Conservation (phyloP, 2,797 vertebrate genomes). For the Bradypus variegatus region DNA sequence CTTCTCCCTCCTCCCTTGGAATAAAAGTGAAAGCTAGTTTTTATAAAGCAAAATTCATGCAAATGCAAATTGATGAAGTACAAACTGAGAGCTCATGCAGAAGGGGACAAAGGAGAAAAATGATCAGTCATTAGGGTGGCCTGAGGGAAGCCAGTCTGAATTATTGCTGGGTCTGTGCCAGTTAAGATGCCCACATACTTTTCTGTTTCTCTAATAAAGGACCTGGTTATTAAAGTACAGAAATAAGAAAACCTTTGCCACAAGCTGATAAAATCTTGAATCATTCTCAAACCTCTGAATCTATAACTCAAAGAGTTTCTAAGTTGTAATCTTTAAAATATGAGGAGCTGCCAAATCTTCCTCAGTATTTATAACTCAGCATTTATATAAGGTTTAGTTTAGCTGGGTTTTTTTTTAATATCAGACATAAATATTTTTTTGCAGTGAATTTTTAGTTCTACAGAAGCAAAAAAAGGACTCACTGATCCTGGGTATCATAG, state of each 20-base stretch:
- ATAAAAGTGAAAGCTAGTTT: slow-evolving; percentile 15
- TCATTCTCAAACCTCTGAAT: neutral
- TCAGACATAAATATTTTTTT: neutral
- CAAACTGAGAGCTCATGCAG: neutral
- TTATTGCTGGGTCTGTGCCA: neutral
- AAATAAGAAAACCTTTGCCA: neutral
- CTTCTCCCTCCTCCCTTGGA: neutral
- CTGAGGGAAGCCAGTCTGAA: neutral
- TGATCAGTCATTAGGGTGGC: neutral
- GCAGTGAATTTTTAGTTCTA: neutral
- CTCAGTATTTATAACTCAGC: neutral
- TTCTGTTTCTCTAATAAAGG: slow-evolving; percentile 3
- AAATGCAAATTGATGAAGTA: neutral
- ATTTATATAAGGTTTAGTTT: neutral
- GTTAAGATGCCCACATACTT: neutral
- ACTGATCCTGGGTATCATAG: neutral
- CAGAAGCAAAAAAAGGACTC: slow-evolving; percentile 1
- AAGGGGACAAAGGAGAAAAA: neutral
- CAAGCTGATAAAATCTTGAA: slow-evolving; percentile 1
- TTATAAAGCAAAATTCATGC: slow-evolving; percentile 25
- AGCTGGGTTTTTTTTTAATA: neutral
- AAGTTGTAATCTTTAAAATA: slow-evolving; percentile 25
- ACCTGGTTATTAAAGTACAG: neutral
- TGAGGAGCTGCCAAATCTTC: neutral
- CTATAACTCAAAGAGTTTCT: neutral